phyloP scores from a whole-genome alignment of 2,888 invertebrate species.

The Polymixis flavicincta region DNA sequence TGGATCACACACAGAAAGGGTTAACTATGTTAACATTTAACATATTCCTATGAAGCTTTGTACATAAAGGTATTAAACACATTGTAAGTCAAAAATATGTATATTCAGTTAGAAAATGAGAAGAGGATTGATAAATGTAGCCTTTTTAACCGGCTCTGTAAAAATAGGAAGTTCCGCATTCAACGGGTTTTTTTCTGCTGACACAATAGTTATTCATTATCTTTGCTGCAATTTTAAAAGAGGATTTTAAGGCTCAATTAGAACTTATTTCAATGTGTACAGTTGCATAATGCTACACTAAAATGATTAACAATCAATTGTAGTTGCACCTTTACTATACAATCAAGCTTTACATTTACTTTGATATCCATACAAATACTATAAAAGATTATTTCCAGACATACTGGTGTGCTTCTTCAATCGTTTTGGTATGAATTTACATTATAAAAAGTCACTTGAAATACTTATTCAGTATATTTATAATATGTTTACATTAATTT shows the following conservation, averaged over 20 bases:
- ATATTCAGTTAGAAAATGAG: background rate
- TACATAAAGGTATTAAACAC: background rate
- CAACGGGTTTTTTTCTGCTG: background rate
- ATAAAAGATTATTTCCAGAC: background rate
- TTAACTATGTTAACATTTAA: conserved; percentile 15
- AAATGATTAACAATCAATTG: background rate
- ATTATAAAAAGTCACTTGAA: background rate
- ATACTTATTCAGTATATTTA: background rate
- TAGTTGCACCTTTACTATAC: background rate
- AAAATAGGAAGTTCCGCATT: background rate
- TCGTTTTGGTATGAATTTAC: background rate
- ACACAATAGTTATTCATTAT: background rate
- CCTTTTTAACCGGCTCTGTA: background rate
- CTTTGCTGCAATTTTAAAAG: background rate
- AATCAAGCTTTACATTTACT: background rate
- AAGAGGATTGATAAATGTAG: background rate
- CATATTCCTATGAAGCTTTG: background rate
- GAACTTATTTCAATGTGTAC: background rate
- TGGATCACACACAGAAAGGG: background rate
- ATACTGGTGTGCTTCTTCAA: background rate
- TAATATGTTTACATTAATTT: background rate
- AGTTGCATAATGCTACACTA: background rate
- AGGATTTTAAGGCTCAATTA: background rate
- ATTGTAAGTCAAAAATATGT: background rate
- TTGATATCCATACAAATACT: background rate